Evolutionary conservation across 2,797 vertebrate genomes (phyloP).

Genomic region (Urosaurus nigricauda): DNA sequence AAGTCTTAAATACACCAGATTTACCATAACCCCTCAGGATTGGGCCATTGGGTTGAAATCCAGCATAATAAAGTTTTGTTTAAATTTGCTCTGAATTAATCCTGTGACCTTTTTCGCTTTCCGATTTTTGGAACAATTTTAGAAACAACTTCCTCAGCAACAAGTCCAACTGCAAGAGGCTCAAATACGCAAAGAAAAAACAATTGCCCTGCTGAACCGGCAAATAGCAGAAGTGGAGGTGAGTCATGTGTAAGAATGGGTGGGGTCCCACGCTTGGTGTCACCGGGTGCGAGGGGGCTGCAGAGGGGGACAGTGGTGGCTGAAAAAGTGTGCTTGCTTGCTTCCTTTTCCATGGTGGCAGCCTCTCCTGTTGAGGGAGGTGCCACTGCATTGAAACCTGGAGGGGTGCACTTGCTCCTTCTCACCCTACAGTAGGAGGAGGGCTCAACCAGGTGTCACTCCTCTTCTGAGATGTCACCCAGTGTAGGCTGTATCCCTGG

Average conservation of each 20-base stretch:
- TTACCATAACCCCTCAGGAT: no score
- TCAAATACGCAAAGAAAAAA: slow-evolving; percentile 71
- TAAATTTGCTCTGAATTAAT: not conserved
- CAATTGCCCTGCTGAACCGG: slow-evolving; percentile 61
- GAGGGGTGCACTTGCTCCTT: no score
- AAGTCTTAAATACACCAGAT: not conserved
- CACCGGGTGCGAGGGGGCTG: no score
- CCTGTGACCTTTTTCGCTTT: not conserved
- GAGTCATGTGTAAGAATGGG: slow-evolving; percentile 27
- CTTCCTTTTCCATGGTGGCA: no score
- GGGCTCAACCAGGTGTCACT: no score
- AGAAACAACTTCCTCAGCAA: slow-evolving; percentile 78
- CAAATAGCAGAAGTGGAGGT: slow-evolving; percentile 78
- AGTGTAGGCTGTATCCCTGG: no score
- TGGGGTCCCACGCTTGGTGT: not conserved
- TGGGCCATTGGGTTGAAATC: not conserved
- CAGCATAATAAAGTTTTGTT: not conserved
- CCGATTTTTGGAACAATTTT: not conserved
- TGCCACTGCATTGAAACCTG: no score
- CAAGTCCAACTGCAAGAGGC: slow-evolving; percentile 75
- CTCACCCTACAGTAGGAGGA: no score
- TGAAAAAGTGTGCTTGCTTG: no score
- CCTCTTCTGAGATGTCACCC: no score
- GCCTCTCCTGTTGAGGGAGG: no score
- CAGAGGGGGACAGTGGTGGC: no score